Base-by-base conservation (phyloP, 1,140 invertebrate genomes). In the Brachionus asplanchnoidis region DNA sequence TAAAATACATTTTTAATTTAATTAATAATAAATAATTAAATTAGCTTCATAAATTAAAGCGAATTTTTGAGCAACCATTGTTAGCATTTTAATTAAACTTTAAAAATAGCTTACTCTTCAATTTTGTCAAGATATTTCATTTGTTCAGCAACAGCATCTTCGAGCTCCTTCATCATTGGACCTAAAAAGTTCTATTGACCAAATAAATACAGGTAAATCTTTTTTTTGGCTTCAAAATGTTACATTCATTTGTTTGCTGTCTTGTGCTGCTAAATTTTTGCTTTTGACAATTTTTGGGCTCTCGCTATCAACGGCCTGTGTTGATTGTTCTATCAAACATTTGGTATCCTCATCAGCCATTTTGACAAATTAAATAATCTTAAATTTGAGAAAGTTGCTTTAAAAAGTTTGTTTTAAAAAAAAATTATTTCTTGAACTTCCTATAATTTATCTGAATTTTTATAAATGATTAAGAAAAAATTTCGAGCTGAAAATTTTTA, bases 231-330 rank as follows among this genome's bases (percentile, higher is more conserved):
- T 73, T 75, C 9, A 20, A 75, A 42, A 23, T 50, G 11, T 77
- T 77, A 77, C 73, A 46, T 77, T 77, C 73, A 77, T 77, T 77
- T 77, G 73, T 50, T 50, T 26, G 4, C 26, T 5, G 32, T 77
- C 73, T 12, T 40, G n/a, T n/a, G n/a, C 12, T 9, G 14, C 68
- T 68, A n/a, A 11, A 68, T 68, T 68, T 3, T 68, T 68, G 26
- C 32, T 17, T 68, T 68, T 32, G 11, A 40, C 20, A 32, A 20
- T 23, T 20, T 60, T 60, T 2, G 20, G n/a, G 6, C 8, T 60
- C 20, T 60, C 53, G 6, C 3, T 20, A 20, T 60, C 9, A 8
- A 20, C 9, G 20, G 8, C 23, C 3, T 60, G n/a, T 8, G 6
- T 23, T 26, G 53, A 26, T 8, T 17, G 7, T 8, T 60, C 53